Conservation (phyloP, 2,113 vertebrate genomes). For the Hemibagrus wyckioides region DNA sequence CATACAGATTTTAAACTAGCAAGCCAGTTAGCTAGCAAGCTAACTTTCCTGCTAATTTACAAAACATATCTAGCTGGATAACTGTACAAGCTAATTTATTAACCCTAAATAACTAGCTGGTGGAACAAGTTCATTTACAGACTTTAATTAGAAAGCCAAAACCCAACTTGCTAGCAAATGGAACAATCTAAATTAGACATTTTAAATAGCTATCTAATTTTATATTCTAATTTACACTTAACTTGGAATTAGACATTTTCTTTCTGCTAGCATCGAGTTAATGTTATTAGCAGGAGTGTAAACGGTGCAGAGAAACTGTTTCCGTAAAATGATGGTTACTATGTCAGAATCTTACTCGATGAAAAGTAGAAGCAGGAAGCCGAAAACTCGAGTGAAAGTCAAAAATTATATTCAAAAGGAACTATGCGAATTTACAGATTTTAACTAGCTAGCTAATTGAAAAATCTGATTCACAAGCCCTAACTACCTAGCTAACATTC, state of each 20-base stretch:
- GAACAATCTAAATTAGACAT: too few relatives aligned
- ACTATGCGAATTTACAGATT: background rate
- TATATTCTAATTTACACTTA: too few relatives aligned
- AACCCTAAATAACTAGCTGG: background rate
- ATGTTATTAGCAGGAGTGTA: background rate
- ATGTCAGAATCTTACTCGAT: background rate
- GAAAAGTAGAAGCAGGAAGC: background rate
- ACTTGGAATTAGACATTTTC: background rate
- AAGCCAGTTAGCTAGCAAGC: background rate
- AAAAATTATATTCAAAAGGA: background rate
- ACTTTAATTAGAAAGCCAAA: background rate
- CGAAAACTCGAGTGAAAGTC: background rate
- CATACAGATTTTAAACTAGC: too few relatives aligned
- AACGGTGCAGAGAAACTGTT: background rate
- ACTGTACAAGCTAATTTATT: too few relatives aligned
- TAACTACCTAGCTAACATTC: background rate
- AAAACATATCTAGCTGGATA: too few relatives aligned
- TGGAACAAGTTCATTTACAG: background rate
- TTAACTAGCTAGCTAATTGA: background rate
- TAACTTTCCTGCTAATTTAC: background rate
- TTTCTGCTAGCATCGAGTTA: background rate
- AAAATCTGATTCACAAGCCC: too few relatives aligned
- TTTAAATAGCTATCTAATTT: too few relatives aligned
- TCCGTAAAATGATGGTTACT: background rate
- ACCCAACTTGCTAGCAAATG: too few relatives aligned